Evolutionary conservation across 2,797 vertebrate genomes (phyloP).

Genomic region (Carcharodon carcharias): DNA sequence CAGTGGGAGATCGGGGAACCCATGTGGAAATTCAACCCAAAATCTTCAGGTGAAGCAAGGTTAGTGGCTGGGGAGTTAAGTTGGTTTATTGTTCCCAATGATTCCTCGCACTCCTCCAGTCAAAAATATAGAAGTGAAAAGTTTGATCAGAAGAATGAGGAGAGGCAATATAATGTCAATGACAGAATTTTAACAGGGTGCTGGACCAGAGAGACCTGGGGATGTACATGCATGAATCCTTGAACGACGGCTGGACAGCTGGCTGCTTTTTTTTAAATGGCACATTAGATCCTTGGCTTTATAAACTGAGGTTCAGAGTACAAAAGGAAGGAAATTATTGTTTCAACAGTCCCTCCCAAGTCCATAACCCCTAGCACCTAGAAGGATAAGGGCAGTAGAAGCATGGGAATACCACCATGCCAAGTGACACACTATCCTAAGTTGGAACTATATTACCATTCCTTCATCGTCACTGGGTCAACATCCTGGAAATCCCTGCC

Average conservation of each 20-base stretch:
- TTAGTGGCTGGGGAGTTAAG: not conserved
- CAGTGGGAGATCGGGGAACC: not conserved
- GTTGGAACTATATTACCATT: not conserved
- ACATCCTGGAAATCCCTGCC: not conserved
- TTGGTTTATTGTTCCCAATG: not conserved
- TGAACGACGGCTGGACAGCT: not conserved
- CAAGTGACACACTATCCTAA: not conserved
- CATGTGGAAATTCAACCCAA: not conserved
- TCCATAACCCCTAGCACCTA: not conserved
- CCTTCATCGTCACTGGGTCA: not conserved
- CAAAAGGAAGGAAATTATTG: not conserved
- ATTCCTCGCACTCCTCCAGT: not conserved
- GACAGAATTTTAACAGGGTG: not conserved
- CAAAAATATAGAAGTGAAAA: not conserved
- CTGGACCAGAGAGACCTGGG: not conserved
- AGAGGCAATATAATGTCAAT: not conserved
- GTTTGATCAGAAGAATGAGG: not conserved
- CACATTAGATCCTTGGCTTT: not conserved
- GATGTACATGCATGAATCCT: not conserved
- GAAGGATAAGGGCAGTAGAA: too few species aligned
- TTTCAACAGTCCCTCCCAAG: not conserved
- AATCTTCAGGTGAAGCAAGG: not conserved
- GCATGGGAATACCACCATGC: too few species aligned
- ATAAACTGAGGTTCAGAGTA: not conserved
- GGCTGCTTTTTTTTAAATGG: not conserved